A percentile compares a stretch with the other conserved stretches of the same genome.
These are phyloP conservation scores for Laticauda colubrina DNA, from an alignment of 2,113 vertebrate species.

Conservation along the genomic window DNA sequence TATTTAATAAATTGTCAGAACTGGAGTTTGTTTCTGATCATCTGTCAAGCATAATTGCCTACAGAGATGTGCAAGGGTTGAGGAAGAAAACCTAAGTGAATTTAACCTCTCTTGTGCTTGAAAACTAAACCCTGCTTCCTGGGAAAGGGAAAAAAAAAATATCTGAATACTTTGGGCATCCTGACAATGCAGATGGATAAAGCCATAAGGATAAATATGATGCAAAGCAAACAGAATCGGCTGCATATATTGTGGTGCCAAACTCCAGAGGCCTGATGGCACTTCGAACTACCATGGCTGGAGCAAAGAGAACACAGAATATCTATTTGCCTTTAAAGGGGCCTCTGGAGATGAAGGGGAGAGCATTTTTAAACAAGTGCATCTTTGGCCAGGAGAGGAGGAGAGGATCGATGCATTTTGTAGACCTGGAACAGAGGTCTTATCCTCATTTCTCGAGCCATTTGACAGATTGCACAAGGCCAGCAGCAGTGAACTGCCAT, in stretches of 20 bases:
- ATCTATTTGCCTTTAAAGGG: not conserved
- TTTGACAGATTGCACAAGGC: slow-evolving; percentile 76
- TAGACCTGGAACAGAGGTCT: slow-evolving; percentile 70
- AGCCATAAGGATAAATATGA: not conserved
- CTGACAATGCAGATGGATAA: not conserved
- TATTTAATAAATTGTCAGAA: not conserved
- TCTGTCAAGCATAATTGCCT: slow-evolving; percentile 29
- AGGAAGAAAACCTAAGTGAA: not conserved
- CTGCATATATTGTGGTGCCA: not conserved
- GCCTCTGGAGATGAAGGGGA: not conserved
- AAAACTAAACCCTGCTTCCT: not conserved
- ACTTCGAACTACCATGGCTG: no score
- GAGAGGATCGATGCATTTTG: slow-evolving; percentile 63
- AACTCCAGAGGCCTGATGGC: not conserved
- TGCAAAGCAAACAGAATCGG: not conserved
- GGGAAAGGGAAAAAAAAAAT: not conserved
- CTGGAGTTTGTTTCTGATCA: not conserved
- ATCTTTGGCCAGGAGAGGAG: slow-evolving; percentile 21
- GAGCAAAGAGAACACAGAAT: accelerated
- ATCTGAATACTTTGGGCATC: accelerated
- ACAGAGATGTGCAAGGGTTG: slow-evolving; percentile 1
- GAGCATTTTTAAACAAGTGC: not conserved
- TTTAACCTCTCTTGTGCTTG: not conserved
- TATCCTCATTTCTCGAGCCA: slow-evolving; percentile 75
- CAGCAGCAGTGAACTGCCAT: slow-evolving; percentile 75